Percentiles rank a stretch among this genome's conserved stretches.
These are phyloP conservation scores for Exaiptasia diaphana DNA, from an alignment of 64 coral and sea anemone species.

Conservation along the genomic window DNA sequence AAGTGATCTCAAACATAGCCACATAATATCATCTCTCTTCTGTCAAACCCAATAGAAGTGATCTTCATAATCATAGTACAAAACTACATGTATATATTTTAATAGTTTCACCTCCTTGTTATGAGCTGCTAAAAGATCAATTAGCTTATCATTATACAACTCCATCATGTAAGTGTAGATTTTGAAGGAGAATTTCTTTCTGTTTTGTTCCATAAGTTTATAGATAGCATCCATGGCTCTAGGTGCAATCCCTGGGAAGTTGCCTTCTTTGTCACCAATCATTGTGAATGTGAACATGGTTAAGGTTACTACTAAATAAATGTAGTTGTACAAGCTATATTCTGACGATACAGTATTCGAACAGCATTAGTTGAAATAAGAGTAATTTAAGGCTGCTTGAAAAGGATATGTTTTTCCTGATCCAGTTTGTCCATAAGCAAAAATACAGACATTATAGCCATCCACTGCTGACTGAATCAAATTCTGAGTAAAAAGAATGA, in stretches of 20 bases:
- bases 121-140: conserved; percentile 71
- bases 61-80: too few species aligned
- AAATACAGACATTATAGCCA: conserved; percentile 98
- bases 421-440: conserved; percentile 96
- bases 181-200: conserved; percentile 83
- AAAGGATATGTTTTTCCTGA: conserved; percentile 98
- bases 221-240: conserved; percentile 89
- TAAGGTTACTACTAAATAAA: conserved; percentile 7
- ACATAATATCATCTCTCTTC: too few species aligned
- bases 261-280: conserved; percentile 92
- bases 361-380: neutral
- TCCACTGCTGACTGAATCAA: conserved; percentile 96
- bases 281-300: conserved; percentile 74
- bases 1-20: too few species aligned
- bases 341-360: too few species aligned
- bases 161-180: conserved; percentile 90
- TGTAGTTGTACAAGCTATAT: neutral
- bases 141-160: conserved; percentile 87
- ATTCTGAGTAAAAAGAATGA: conserved; percentile 46
- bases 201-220: conserved; percentile 69
- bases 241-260: conserved; percentile 92
- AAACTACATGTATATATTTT: too few species aligned
- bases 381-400: neutral
- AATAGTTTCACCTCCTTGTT: conserved; percentile 78
- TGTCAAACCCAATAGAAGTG: too few species aligned